phyloP scores from a whole-genome alignment of 2,888 invertebrate species.

The Autographa gamma region DNA sequence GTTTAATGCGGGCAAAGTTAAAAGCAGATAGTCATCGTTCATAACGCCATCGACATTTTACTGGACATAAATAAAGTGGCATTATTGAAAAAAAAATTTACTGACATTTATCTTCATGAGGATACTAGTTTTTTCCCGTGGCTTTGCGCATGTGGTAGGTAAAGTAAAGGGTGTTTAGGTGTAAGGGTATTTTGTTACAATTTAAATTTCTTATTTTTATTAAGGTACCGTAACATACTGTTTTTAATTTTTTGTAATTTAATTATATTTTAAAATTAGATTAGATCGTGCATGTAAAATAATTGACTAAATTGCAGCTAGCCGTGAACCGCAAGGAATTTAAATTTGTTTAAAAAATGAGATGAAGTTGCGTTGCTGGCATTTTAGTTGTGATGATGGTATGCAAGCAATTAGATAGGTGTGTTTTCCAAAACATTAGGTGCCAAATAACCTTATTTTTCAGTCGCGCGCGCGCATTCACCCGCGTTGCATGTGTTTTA shows the following conservation, averaged over 20 bases:
- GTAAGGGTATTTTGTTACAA: too few species aligned
- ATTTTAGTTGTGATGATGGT: slow-evolving; percentile 20
- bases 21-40: slow-evolving; percentile 19
- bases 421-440: background rate
- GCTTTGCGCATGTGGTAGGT: too few species aligned
- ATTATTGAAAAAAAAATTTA: slow-evolving; percentile 3
- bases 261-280: too few species aligned
- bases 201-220: too few species aligned
- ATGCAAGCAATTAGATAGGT: slow-evolving; percentile 38
- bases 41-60: slow-evolving; percentile 9
- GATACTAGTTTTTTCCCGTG: too few species aligned
- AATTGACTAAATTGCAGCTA: slow-evolving; percentile 1
- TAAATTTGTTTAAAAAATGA: background rate
- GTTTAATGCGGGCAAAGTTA: slow-evolving; percentile 19
- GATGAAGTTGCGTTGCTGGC: slow-evolving; percentile 14
- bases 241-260: too few species aligned
- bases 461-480: too few species aligned
- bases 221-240: too few species aligned
- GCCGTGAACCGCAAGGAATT: slow-evolving; percentile 8
- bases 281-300: background rate
- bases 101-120: slow-evolving; percentile 3
- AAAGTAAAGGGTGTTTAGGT: too few species aligned
- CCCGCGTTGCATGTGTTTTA: too few species aligned
- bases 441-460: background rate
- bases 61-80: slow-evolving; percentile 3